Conservation (phyloP, 2,888 invertebrate genomes). For the Physocephala rufipes region DNA sequence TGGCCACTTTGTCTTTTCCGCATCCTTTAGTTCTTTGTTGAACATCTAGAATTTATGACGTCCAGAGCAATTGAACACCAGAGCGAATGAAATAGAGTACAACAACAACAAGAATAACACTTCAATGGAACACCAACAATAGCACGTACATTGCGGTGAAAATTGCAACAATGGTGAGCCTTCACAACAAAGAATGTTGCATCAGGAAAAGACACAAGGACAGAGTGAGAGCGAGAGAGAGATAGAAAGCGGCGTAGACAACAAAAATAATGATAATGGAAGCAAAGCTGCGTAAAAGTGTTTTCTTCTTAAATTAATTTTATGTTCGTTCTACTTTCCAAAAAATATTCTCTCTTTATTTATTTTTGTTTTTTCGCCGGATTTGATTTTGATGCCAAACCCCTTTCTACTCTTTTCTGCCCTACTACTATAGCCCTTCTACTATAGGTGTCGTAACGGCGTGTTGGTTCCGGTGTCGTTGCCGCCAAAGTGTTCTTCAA, state of each 20-base stretch:
- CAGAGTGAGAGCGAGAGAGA: no score
- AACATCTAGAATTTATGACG: conserved; percentile 36
- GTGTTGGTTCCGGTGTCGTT: conserved; percentile 1
- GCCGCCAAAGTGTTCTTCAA: conserved; percentile 32
- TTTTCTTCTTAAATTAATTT: conserved; percentile 42
- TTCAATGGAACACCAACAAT: not conserved
- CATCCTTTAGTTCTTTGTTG: conserved; percentile 3
- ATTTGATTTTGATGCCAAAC: conserved; percentile 18
- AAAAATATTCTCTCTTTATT: conserved; percentile 22
- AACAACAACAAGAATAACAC: no score
- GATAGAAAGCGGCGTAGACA: not conserved
- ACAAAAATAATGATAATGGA: conserved; percentile 17
- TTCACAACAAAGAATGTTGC: not conserved
- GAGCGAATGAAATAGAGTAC: no score
- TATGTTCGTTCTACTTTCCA: conserved; percentile 38
- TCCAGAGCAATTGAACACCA: conserved; percentile 25
- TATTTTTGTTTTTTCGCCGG: conserved; percentile 22
- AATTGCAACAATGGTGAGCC: conserved; percentile 7
- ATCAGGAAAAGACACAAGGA: no score
- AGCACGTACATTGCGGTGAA: conserved; percentile 2
- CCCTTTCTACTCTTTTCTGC: not conserved
- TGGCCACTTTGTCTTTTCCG: conserved; percentile 3
- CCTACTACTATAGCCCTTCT: no score
- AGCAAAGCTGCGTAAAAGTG: conserved; percentile 40
- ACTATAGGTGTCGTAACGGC: no score